Evolutionary conservation across 2,797 vertebrate genomes (phyloP), one percentile per base, ranked within the genome.

Genomic region (Syncerus caffer): DNA sequence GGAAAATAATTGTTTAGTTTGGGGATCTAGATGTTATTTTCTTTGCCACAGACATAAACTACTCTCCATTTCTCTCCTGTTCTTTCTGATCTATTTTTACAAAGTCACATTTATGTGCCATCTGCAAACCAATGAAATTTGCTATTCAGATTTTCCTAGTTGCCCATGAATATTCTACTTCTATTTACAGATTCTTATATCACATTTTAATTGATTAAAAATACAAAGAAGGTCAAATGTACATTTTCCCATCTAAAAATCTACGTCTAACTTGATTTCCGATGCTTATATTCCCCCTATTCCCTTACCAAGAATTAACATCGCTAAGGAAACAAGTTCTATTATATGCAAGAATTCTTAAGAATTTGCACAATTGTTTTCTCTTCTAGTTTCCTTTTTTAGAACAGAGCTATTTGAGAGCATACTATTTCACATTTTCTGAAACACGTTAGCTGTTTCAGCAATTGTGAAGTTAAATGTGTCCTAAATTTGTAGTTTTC

Each of bases 51-150:
- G 42, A 87, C 71, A 92, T 93, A 94, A 92, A 90, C 86, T 84
- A 86, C 9, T 62, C 38, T 67, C 47, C 38, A 42, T 89, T 93
- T 80, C 25, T 74, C 34, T 85, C 19, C 67, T 87, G 29, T 92
- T 94, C 42, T 84, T 34, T 83, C 34, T 94, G 64, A 82, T 94
- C 91, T 97, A 64, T 94, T 94, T 97, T 96, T 88, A 58, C n/a
- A 80, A 92, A 90, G 76, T 95, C 83, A 55, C 31, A 82, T 90
- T 78, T 89, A 87, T 23, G 38, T 13, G 25, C 92, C 90, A 95
- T 96, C 88, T 95, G 58, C n/a, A 85, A 96, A 93, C 29, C 86
- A 82, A 86, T 92, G 85, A 80, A 88, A 95, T 93, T 82, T 96
- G 86, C 42, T 92, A 85, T 95, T 93, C 89, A 93, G 58, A 94